Percentiles rank a stretch among this genome's conserved stretches.
Evolutionary conservation across 2,797 vertebrate genomes (phyloP).

Genomic region (Mus spretus): DNA sequence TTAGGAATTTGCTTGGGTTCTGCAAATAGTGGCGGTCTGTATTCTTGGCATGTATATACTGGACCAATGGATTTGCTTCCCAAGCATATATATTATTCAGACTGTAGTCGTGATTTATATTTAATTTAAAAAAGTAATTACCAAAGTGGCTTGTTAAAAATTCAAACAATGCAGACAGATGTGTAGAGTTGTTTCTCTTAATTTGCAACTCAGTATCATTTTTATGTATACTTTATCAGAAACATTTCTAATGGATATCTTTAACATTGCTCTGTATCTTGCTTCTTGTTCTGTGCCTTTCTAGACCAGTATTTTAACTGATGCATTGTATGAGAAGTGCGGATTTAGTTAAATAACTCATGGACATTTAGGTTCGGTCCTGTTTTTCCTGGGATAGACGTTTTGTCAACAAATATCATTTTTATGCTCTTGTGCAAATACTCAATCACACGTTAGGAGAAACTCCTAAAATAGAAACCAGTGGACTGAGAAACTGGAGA

Average conservation of each 20-base stretch:
- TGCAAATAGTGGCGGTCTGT: not conserved
- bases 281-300: not conserved
- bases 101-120: slow-evolving; percentile 3
- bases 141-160: not conserved
- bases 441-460: not conserved
- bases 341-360: not conserved
- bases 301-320: not conserved
- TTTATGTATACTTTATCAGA: not conserved
- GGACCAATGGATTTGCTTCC: not conserved
- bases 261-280: not conserved
- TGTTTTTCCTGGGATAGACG: not conserved
- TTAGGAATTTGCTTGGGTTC: not conserved
- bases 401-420: not conserved
- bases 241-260: not conserved
- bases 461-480: slow-evolving; percentile 14
- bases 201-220: not conserved
- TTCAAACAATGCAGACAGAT: not conserved
- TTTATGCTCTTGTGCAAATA: not conserved
- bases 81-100: not conserved
- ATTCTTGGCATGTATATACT: not conserved
- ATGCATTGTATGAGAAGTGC: not conserved
- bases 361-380: slow-evolving; percentile 17
- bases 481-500: slow-evolving; percentile 5
- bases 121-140: not conserved
- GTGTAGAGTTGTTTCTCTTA: slow-evolving; percentile 29